These are phyloP conservation scores for Drepana falcataria DNA, from an alignment of 2,888 invertebrate species.

Conservation along the genomic window DNA sequence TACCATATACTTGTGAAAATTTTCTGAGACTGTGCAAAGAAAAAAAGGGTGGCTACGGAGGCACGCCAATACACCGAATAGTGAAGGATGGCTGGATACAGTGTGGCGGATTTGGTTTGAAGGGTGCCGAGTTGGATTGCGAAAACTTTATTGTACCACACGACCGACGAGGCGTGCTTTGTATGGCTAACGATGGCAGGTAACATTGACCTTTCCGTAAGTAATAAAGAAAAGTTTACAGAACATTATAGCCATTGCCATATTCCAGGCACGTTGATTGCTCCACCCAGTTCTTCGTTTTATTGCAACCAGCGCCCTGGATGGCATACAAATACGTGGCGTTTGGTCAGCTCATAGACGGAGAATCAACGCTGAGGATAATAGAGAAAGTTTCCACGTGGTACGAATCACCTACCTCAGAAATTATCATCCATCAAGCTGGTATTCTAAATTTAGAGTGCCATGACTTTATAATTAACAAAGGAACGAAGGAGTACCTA, in stretches of 20 bases:
- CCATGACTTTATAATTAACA: conserved; percentile 50
- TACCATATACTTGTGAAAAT: conserved; percentile 77
- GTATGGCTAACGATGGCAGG: conserved; percentile 84
- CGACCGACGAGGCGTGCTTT: conserved; percentile 83
- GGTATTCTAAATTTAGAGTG: conserved; percentile 61
- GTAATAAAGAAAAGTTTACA: too few relatives aligned
- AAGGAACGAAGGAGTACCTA: conserved; percentile 47
- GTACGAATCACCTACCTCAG: conserved; percentile 78
- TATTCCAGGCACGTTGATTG: conserved; percentile 78
- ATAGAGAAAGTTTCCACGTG: conserved; percentile 81
- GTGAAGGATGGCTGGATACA: conserved; percentile 85
- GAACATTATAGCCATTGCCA: too few relatives aligned
- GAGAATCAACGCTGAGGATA: conserved; percentile 76
- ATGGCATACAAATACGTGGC: conserved; percentile 86
- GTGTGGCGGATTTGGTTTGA: conserved; percentile 76
- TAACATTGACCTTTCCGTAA: conserved; percentile 12
- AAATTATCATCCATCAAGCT: conserved; percentile 42
- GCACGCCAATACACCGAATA: conserved; percentile 81
- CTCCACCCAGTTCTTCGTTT: conserved; percentile 83
- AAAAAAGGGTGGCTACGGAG: conserved; percentile 68
- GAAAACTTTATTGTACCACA: conserved; percentile 84
- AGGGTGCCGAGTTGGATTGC: conserved; percentile 67
- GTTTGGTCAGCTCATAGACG: conserved; percentile 85
- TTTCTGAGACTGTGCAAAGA: conserved; percentile 76
- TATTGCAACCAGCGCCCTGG: conserved; percentile 82